Evolutionary conservation across 2,888 invertebrate species (phyloP).

Genomic region (Achlya flavicornis): DNA sequence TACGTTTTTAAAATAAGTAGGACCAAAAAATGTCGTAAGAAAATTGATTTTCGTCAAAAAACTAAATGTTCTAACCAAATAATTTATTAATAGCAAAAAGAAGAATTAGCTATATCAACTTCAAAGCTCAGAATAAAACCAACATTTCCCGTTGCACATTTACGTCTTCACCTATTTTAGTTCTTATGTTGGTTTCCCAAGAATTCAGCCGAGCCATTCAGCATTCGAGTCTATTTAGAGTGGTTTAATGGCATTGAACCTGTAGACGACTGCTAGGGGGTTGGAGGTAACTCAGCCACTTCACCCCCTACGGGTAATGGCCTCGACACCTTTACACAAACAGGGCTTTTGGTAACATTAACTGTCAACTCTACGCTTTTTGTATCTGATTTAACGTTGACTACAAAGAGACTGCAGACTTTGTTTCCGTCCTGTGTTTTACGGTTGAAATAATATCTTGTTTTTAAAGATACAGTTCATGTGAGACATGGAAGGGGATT

Average conservation of each 20-base stretch:
- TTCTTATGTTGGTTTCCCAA: conserved; percentile 40
- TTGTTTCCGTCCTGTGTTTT: conserved; percentile 17
- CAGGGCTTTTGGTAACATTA: conserved; percentile 51
- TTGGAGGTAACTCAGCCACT: conserved; percentile 51
- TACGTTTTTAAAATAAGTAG: neutral
- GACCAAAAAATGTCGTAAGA: neutral
- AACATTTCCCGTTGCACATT: conserved; percentile 18
- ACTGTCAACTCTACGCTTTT: conserved; percentile 62
- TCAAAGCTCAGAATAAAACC: conserved; percentile 5
- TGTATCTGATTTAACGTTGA: conserved; percentile 53
- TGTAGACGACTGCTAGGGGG: conserved; percentile 52
- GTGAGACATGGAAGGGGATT: neutral
- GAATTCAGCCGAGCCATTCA: conserved; percentile 41
- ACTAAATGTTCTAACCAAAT: neutral
- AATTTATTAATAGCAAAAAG: neutral
- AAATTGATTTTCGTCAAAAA: neutral
- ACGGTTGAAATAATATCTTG: conserved; percentile 9
- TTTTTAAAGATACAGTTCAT: conserved; percentile 9
- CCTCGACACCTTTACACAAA: conserved; percentile 63
- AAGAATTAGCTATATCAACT: neutral
- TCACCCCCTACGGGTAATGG: conserved; percentile 57
- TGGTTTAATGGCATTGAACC: conserved; percentile 64
- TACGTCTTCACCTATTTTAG: conserved; percentile 26
- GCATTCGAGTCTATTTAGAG: conserved; percentile 54
- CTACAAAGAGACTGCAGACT: conserved; percentile 40